Conservation (phyloP, 2,888 invertebrate genomes). For the Sarcophaga variegata region DNA sequence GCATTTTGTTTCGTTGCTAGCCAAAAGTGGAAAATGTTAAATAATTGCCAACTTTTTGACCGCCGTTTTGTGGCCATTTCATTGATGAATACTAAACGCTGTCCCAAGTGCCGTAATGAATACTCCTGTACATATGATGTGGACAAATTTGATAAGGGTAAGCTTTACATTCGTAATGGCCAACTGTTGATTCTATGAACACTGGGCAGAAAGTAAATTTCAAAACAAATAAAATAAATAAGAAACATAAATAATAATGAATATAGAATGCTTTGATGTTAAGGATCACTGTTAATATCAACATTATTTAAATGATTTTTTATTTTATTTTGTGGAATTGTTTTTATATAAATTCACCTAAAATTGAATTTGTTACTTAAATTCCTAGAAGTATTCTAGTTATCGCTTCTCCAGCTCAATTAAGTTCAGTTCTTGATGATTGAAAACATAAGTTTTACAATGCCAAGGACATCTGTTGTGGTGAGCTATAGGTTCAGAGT, state of each 20-base stretch:
- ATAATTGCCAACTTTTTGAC: conserved; percentile 73
- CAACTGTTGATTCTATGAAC: too few species aligned
- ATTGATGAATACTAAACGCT: conserved; percentile 73
- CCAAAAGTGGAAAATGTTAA: conserved; percentile 46
- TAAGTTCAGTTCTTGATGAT: too few species aligned
- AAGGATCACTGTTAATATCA: too few species aligned
- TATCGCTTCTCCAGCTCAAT: too few species aligned
- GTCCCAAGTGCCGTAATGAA: conserved; percentile 75
- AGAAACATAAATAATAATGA: background rate
- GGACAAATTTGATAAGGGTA: conserved; percentile 47
- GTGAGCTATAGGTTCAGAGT: too few species aligned
- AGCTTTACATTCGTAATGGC: background rate
- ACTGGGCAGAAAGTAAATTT: too few species aligned
- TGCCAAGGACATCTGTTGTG: too few species aligned
- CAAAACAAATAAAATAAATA: background rate
- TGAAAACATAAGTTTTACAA: too few species aligned
- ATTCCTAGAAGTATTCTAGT: too few species aligned
- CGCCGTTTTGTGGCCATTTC: conserved; percentile 75
- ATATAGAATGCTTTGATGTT: background rate
- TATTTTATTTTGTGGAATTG: background rate
- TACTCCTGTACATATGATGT: conserved; percentile 69
- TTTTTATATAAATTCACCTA: too few species aligned
- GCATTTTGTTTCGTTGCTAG: background rate
- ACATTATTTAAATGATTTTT: background rate
- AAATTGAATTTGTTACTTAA: too few species aligned